Conservation (phyloP, 2,888 invertebrate species). For the Pterostichus niger region DNA sequence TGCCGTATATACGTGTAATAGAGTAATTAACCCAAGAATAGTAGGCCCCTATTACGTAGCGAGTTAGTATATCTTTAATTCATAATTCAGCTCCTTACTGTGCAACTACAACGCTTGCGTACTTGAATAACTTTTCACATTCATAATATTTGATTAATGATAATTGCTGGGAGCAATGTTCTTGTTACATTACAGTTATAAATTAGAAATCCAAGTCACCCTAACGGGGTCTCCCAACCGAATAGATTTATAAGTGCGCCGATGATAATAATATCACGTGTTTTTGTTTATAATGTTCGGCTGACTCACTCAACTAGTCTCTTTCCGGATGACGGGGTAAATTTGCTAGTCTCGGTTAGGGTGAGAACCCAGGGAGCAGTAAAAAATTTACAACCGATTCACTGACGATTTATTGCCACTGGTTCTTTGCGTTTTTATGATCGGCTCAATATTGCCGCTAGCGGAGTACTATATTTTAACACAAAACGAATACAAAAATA, state of each 20-base stretch:
- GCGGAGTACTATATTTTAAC: conserved; percentile 46
- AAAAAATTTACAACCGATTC: conserved; percentile 65
- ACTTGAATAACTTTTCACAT: conserved; percentile 63
- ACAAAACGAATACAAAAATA: conserved; percentile 57
- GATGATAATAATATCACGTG: conserved; percentile 56
- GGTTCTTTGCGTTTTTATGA: conserved; percentile 59
- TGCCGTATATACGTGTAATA: conserved; percentile 5
- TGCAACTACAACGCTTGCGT: conserved; percentile 7
- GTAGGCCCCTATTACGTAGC: conserved; percentile 29
- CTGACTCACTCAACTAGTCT: conserved; percentile 13
- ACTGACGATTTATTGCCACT: conserved; percentile 55
- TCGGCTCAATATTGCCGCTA: conserved; percentile 57
- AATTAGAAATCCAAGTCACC: conserved; percentile 60
- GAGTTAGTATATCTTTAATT: conserved; percentile 46
- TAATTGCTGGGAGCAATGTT: conserved; percentile 62
- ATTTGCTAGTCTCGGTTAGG: neutral
- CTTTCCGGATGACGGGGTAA: neutral
- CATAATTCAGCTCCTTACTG: conserved; percentile 33
- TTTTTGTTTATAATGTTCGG: conserved; percentile 62
- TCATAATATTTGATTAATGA: conserved; percentile 67
- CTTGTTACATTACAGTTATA: conserved; percentile 60
- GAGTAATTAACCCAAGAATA: conserved; percentile 32
- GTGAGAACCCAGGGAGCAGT: conserved; percentile 39
- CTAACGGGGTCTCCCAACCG: conserved; percentile 33
- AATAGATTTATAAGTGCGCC: conserved; percentile 64